A percentile compares a stretch with the other conserved stretches of the same genome.
phyloP scores from a whole-genome alignment of 2,113 vertebrate genomes.

The human (Homo sapiens) region GRCh38 chr18:31447001-31447500 shows the following conservation, averaged over 20 bases:
- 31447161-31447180: neutral
- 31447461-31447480: neutral
- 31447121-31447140: neutral
- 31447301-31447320: neutral
- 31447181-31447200: neutral
- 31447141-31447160: neutral
- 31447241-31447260: slow-evolving; percentile 15
- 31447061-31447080: neutral
- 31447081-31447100: neutral
- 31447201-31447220: neutral
- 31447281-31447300: neutral
- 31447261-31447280: neutral
- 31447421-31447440: slow-evolving; percentile 1
- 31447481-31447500: neutral
- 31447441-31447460: slow-evolving; percentile 27
- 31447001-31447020: fast-evolving
- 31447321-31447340: neutral
- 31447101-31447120: neutral
- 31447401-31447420: neutral
- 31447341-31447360: neutral
- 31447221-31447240: neutral
- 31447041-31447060: neutral
- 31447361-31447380: neutral
- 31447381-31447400: neutral
- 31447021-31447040: neutral